These are phyloP conservation scores for Halichoerus grypus DNA, from an alignment of 2,113 vertebrate genomes.

Conservation along the genomic window DNA sequence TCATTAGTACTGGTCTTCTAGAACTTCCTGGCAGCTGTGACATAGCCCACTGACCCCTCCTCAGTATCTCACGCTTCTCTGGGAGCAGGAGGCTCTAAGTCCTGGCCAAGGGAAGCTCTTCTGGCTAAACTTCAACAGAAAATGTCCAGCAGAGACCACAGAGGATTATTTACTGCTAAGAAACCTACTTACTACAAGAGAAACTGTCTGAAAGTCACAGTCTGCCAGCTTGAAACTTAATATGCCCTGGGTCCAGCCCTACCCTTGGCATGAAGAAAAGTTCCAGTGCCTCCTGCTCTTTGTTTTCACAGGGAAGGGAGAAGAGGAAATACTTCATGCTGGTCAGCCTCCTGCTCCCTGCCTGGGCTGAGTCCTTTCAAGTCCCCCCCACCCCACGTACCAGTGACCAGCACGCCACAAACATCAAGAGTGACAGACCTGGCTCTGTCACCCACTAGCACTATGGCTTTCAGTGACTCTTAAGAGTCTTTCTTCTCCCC, in stretches of 20 bases:
- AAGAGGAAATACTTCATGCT: background rate
- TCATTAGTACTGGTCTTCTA: background rate
- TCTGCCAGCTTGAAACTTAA: background rate
- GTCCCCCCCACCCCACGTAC: rapidly evolving
- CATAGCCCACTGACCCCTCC: background rate
- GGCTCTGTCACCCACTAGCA: background rate
- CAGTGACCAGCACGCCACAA: background rate
- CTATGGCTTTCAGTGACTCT: background rate
- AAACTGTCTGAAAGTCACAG: slow-evolving; percentile 51
- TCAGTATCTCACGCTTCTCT: background rate
- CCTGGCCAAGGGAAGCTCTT: background rate
- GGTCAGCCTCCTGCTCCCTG: background rate
- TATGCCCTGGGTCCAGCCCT: background rate
- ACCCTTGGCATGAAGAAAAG: slow-evolving; percentile 1
- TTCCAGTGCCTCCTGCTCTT: slow-evolving; percentile 8
- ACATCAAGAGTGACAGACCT: background rate
- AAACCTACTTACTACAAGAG: background rate
- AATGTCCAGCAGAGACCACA: background rate
- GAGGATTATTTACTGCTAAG: slow-evolving; percentile 18
- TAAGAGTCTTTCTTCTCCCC: background rate
- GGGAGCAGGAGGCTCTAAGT: background rate
- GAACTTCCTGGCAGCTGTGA: slow-evolving; percentile 1
- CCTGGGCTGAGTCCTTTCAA: background rate
- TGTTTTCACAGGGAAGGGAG: slow-evolving; percentile 44
- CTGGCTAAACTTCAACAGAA: background rate